Conservation (phyloP, 2,888 invertebrate species). For the Notodromas monacha region DNA sequence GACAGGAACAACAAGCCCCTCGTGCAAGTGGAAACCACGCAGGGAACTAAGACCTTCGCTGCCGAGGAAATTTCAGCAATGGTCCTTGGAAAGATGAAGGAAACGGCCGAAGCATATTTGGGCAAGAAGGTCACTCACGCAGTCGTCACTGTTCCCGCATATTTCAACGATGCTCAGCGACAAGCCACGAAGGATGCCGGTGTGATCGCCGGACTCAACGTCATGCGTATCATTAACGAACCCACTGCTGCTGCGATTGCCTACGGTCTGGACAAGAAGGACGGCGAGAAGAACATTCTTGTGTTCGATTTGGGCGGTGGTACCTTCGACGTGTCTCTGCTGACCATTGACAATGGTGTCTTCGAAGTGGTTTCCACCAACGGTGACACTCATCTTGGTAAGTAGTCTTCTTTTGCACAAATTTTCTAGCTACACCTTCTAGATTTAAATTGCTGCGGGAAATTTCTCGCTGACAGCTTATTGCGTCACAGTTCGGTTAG, state of each 20-base stretch:
- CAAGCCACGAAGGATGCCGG: constrained; percentile 98
- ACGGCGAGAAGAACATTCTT: constrained; percentile 87
- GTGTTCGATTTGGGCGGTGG: constrained; percentile 98
- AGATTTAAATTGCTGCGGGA: no score
- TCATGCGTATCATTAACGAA: constrained; percentile 91
- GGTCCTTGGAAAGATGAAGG: constrained; percentile 92
- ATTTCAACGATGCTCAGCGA: constrained; percentile 97
- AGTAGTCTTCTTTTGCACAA: constrained; percentile 4
- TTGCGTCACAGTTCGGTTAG: neutral
- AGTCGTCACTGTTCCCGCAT: constrained; percentile 81
- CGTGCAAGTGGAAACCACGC: constrained; percentile 45
- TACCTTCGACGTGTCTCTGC: constrained; percentile 88
- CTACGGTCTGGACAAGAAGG: constrained; percentile 81
- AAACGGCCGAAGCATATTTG: constrained; percentile 85
- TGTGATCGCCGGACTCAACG: constrained; percentile 57
- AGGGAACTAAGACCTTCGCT: constrained; percentile 62
- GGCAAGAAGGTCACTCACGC: constrained; percentile 56
- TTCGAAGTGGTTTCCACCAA: constrained; percentile 76
- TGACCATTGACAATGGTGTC: constrained; percentile 94
- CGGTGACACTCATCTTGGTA: constrained; percentile 73
- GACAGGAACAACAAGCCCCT: constrained; percentile 83
- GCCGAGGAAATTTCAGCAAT: constrained; percentile 98
- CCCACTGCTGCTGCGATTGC: constrained; percentile 89
- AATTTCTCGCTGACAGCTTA: no score
- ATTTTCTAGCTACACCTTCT: neutral